These are phyloP conservation scores for Venturia canescens DNA, from an alignment of 1,140 invertebrate species.

Conservation along the genomic window DNA sequence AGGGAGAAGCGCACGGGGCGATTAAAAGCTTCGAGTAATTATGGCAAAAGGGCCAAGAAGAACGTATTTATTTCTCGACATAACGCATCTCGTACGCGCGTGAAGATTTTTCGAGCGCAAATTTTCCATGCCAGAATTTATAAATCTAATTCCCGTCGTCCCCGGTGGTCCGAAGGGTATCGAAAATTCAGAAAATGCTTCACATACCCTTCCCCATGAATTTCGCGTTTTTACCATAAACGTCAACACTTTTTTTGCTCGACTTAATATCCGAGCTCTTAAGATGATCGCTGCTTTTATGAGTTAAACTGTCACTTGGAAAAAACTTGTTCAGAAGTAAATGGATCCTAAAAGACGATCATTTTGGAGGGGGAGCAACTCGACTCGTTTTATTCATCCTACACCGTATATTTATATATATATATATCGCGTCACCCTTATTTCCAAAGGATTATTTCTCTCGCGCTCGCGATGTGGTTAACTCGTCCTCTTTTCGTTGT, in stretches of 20 bases:
- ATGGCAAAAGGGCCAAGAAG: conserved; percentile 47
- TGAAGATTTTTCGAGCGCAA: conserved; percentile 31
- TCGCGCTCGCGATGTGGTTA: conserved; percentile 32
- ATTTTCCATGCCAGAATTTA: conserved; percentile 46
- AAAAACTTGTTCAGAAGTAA: not conserved
- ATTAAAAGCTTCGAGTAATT: conserved; percentile 64
- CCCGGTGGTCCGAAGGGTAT: conserved; percentile 41
- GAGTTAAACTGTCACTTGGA: conserved; percentile 16
- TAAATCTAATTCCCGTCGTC: conserved; percentile 44
- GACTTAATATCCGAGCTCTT: not conserved
- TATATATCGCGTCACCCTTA: conserved; percentile 37
- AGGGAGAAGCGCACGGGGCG: conserved; percentile 42
- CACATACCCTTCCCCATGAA: not conserved
- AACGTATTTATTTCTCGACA: conserved; percentile 12
- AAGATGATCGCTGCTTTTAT: not conserved
- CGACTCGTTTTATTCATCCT: conserved; percentile 21
- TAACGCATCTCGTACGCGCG: not conserved
- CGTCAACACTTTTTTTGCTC: no score
- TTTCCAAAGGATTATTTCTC: conserved; percentile 42
- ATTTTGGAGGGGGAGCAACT: not conserved
- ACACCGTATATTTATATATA: not conserved
- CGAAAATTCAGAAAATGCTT: not conserved
- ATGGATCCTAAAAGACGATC: not conserved
- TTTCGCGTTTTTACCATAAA: not conserved
- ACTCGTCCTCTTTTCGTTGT: conserved; percentile 16